Base-by-base conservation (phyloP, 2,888 invertebrate genomes). In the Spisula solida region DNA sequence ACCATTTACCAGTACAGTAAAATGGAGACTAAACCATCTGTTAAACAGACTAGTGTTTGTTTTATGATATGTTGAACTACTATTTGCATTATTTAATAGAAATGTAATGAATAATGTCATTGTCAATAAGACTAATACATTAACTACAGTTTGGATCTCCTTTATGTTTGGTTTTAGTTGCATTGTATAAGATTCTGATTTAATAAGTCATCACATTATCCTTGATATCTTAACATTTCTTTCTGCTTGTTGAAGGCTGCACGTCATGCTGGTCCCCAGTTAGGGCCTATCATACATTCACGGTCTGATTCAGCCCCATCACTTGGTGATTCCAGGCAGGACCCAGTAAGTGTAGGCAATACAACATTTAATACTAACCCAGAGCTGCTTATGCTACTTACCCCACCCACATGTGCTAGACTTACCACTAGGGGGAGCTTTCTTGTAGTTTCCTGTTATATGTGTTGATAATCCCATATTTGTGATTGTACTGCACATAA, bases 271-370 rank as follows among this genome's bases (percentile, higher is more conserved):
- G 92, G 92, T 48, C 92, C 92, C 66, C 92, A 90, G 84, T 31
- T 90, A 79, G 93, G 92, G 82, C 91, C 92, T 47, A 90, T 93
- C 16, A 91, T 94, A 70, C 94, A 94, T 86, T 86, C 93, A 41
- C 91, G 94, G n/a, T 93, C 93, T 31, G 94, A 90, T 80, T 94
- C 94, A 4, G 94, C 94, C 41, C 94, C 94, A 29, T 89, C 87
- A 60, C 83, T 83, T 31, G 31, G 75, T 86, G 93, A 92, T 66
- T 83, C 83, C 25, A 91, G 89, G 83, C 86, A 84, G 48, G 93
- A 93, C 31, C 86, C 90, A 87, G 94, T 93, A 94, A 94, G 94
- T 94, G 56, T 82, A 41, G 75, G 79, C 41, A 75, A 75, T 75
- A 75, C 51, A 75, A 41, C 41, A 41, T 82, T 82, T 70, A 25